These are phyloP conservation scores for Platyscelio sp. DNA, from an alignment of 2,888 invertebrate species.

Conservation along the genomic window DNA sequence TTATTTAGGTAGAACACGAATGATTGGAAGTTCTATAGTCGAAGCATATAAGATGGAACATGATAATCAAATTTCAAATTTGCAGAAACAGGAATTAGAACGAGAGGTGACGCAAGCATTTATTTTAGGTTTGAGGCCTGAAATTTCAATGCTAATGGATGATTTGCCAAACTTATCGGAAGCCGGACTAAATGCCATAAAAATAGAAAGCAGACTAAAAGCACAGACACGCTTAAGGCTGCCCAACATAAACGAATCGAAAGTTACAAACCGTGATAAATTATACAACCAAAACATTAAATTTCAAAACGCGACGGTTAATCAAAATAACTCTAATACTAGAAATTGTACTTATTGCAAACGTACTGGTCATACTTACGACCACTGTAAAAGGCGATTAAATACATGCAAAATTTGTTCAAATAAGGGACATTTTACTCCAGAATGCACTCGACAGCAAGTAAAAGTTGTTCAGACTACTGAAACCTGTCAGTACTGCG, in stretches of 20 bases:
- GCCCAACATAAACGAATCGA: too few relatives aligned
- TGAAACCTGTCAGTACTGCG: constrained; percentile 24
- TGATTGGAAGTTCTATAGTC: constrained; percentile 6
- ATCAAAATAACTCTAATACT: too few relatives aligned
- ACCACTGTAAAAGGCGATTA: constrained; percentile 11
- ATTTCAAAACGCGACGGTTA: too few relatives aligned
- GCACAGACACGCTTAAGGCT: too few relatives aligned
- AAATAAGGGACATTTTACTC: constrained; percentile 11
- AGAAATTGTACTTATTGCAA: constrained; percentile 29
- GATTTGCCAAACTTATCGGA: neutral
- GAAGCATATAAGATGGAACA: constrained; percentile 36
- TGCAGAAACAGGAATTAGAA: constrained; percentile 5
- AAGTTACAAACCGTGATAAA: too few relatives aligned
- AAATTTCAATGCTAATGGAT: neutral
- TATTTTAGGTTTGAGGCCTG: neutral
- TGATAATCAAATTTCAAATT: neutral
- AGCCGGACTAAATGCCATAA: constrained; percentile 12
- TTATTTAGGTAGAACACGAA: constrained; percentile 25
- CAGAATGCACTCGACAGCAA: neutral
- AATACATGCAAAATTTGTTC: neutral
- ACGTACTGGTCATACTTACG: neutral
- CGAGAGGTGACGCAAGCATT: constrained; percentile 19
- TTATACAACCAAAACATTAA: too few relatives aligned
- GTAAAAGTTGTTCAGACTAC: neutral
- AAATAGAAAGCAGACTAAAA: constrained; percentile 13